Conservation (phyloP, 2,113 vertebrate species). For the Silurus glanis region DNA sequence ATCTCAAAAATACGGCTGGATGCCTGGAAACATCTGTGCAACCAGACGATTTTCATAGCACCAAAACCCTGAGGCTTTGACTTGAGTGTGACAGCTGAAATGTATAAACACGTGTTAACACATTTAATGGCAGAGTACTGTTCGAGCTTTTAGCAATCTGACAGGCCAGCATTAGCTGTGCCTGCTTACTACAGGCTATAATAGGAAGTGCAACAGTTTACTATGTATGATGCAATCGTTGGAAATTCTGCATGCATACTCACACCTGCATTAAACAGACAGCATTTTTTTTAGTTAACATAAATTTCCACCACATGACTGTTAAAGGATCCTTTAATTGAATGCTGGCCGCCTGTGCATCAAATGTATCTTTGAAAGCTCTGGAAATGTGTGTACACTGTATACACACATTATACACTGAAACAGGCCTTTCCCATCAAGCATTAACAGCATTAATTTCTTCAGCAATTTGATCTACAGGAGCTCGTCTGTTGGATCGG, state of each 20-base stretch:
- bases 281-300: background rate
- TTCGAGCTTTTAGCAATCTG: constrained; percentile 3
- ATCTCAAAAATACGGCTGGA: background rate
- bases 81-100: background rate
- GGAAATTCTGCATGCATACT: background rate
- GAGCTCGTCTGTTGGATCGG: too few species aligned
- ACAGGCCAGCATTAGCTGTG: background rate
- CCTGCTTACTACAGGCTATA: background rate
- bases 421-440: too few species aligned
- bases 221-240: background rate
- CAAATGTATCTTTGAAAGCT: background rate
- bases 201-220: constrained; percentile 1
- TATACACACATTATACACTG: too few species aligned
- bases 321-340: background rate
- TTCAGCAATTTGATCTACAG: too few species aligned
- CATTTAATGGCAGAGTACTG: background rate
- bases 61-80: background rate
- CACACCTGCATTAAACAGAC: background rate
- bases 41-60: background rate
- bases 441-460: too few species aligned
- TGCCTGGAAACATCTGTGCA: background rate
- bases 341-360: background rate
- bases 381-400: background rate
- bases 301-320: background rate
- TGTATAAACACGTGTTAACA: background rate